Conservation (phyloP, 2,888 invertebrate genomes). For the Xanthia icteritia region DNA sequence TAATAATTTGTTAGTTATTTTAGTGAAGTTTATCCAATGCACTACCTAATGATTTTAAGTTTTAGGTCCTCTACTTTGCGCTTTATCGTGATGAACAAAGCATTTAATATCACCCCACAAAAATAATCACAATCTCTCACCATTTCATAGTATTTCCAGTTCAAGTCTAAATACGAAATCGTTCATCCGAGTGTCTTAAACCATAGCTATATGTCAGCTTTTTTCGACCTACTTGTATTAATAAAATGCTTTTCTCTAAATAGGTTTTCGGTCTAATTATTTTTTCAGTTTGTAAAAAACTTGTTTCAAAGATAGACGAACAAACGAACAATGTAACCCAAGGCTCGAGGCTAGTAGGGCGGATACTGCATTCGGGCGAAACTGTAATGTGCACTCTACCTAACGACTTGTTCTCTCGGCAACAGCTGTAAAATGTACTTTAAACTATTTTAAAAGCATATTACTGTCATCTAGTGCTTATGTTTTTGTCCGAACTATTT, state of each 20-base stretch:
- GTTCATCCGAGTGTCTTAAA: neutral
- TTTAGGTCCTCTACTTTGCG: no score
- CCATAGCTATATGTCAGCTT: neutral
- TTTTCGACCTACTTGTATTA: neutral
- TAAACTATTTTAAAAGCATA: constrained; percentile 28
- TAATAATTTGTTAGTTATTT: no score
- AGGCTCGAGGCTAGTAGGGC: constrained; percentile 24
- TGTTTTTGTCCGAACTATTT: neutral
- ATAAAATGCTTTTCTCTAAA: neutral
- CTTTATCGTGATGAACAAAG: no score
- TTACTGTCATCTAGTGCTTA: neutral
- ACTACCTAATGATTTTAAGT: no score
- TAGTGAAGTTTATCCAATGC: no score
- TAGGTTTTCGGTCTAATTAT: neutral
- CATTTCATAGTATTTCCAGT: no score
- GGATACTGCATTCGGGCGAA: constrained; percentile 38
- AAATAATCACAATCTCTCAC: no score
- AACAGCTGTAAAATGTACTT: constrained; percentile 30
- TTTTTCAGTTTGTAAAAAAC: constrained; percentile 1
- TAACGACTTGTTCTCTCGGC: constrained; percentile 39
- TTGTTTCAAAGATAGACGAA: constrained; percentile 14
- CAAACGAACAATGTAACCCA: constrained; percentile 36
- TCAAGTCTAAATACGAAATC: neutral
- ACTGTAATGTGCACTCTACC: constrained; percentile 46
- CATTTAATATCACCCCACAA: no score